Evolutionary conservation across 2,113 vertebrate genomes (phyloP), one percentile per base, ranked within the genome.

Genomic region (Nicator chloris): DNA sequence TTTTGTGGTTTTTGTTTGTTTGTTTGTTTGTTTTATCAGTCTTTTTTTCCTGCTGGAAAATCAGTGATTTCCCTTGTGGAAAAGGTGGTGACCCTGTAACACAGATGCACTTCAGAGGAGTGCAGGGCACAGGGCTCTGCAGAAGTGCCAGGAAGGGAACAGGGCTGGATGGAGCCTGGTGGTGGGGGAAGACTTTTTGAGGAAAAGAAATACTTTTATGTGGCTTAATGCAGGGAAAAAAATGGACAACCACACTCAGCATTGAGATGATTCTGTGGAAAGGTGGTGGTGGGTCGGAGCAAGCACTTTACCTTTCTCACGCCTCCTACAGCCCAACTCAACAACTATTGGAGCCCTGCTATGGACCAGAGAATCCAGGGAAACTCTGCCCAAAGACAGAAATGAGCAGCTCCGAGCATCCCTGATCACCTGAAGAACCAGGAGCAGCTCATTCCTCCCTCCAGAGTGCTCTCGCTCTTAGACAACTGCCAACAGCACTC

Each of bases 321-420:
- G 37, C 3, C 42, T 50, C 6, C 60, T 47, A 8, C 31, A 28
- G 39, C 33, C 24, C 64, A 10, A 4, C 35, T 47, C 4, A 1
- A 5, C 1, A 6, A 4, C 21, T 1, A 0, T 4, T n/a, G 11
- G 42, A 72, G 31, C 47, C 47, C 33, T n/a, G 33, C 24, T 20
- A 2, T 4, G n/a, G 33, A 37, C 27, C 28, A 6, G 3, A n/a
- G 78, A 56, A 39, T 5, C 16, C 50, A 20, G 13, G 22, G 13
- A 16, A 44, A 2, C 15, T 10, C 37, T 72, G 30, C 18, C 30
- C 68, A 33, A 61, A 20, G 14, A 6, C 53, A 66, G 31, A 49
- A 44, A 39, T 13, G 37, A 13, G 19, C 22, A 60, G 20, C 33
- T 45, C 40, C 7, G 23, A 68, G 33, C 59, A 61, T 30, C 73